Evolutionary conservation across 2,888 invertebrate species (phyloP).

Genomic region (Rutpela maculata): DNA sequence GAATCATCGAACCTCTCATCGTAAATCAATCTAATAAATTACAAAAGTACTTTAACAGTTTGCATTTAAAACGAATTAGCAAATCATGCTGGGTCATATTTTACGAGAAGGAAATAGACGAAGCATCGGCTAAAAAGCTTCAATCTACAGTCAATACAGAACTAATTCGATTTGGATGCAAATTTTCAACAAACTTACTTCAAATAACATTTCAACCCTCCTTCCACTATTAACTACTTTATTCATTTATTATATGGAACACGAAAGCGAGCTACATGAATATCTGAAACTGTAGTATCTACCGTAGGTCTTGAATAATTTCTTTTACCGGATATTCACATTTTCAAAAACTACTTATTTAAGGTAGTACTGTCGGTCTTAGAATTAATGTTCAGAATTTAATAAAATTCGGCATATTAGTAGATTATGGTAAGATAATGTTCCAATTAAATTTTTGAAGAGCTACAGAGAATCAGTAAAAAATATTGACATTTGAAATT

Average conservation of each 20-base stretch:
- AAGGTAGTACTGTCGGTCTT: no score
- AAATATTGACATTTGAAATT: no score
- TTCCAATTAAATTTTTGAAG: no score
- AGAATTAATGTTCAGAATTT: no score
- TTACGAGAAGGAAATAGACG: slow-evolving; percentile 51
- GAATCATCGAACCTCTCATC: slow-evolving; percentile 43
- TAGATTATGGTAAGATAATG: no score
- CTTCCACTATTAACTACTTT: background rate
- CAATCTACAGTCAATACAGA: slow-evolving; percentile 68
- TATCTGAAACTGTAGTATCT: background rate
- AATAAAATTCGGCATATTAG: no score
- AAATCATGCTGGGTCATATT: slow-evolving; percentile 61
- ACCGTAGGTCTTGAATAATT: no score
- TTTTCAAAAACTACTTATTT: no score
- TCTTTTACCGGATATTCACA: no score
- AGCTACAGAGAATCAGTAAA: no score
- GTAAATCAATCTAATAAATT: slow-evolving; percentile 57
- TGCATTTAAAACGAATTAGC: slow-evolving; percentile 58
- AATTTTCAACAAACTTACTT: slow-evolving; percentile 60
- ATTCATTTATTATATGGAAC: background rate
- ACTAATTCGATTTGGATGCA: slow-evolving; percentile 72
- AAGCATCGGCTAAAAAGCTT: slow-evolving; percentile 38
- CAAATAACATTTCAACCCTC: background rate
- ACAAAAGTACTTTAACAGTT: slow-evolving; percentile 50
- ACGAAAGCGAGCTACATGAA: background rate